Evolutionary conservation across 2,797 vertebrate genomes (phyloP).

Genomic region (Borostomias antarcticus): DNA sequence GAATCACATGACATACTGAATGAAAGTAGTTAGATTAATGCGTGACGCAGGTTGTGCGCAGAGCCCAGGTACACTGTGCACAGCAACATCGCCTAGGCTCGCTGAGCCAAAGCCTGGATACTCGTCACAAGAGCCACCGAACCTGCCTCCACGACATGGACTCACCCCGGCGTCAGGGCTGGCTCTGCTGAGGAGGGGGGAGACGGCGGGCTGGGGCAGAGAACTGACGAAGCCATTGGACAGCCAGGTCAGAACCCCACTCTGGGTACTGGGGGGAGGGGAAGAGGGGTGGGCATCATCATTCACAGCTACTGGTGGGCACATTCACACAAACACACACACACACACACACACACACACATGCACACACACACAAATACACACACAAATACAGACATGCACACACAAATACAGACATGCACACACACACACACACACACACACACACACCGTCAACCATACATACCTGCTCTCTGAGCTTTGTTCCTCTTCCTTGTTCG

Average conservation of each 20-base stretch:
- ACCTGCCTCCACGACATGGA: background rate
- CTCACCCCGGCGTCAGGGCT: constrained; percentile 62
- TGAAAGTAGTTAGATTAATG: background rate
- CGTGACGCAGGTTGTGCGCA: background rate
- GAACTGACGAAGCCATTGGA: constrained; percentile 74
- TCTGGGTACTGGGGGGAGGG: constrained; percentile 51
- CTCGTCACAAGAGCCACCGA: background rate
- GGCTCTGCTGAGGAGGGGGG: constrained; percentile 52
- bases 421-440: too few relatives aligned
- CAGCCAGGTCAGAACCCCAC: constrained; percentile 76
- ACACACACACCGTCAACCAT: background rate
- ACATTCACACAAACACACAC: too few relatives aligned
- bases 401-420: too few relatives aligned
- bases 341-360: too few relatives aligned
- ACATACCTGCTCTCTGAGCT: constrained; percentile 36
- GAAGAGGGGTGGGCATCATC: too few relatives aligned
- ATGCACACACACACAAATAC: too few relatives aligned
- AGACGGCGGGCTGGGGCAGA: constrained; percentile 70
- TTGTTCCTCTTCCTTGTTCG: constrained; percentile 40
- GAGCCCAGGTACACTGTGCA: background rate
- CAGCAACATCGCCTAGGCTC: too few relatives aligned
- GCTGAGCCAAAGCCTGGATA: too few relatives aligned
- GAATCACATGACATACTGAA: background rate
- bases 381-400: too few relatives aligned
- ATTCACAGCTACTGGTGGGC: too few relatives aligned